Evolutionary conservation across 2,888 invertebrate species (phyloP), one percentile per base, ranked within the genome.

Genomic region (Idaea aversata): DNA sequence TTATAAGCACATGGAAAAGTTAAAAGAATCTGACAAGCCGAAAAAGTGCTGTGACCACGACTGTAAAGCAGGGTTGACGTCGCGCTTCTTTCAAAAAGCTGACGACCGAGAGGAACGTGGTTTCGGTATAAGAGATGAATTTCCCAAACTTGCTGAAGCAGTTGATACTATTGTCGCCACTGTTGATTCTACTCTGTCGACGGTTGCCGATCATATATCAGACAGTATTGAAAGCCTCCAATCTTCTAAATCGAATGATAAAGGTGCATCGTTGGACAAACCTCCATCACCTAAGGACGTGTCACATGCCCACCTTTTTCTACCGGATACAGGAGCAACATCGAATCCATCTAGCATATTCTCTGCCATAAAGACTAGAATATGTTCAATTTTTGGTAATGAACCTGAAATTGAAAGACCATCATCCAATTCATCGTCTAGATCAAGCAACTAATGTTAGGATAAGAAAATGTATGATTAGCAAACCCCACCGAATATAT

Each of bases 351-450:
- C 47, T 47, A 78, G 75, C 35, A 64, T 86, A 6, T 84, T 86
- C 58, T 68, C 77, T 38, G 63, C 75, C 0, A 76, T 85, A 38
- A 85, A 79, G 63, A 77, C 78, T 0, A 85, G 75, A 67, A 74
- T 86, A 47, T 79, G 69, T 60, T 80, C 85, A 0, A 78, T 86
- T 58, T 85, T 86, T 61, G 62, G 67, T 15, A 78, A 64, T 7
- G 74, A 74, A 34, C 67, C 64, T 15, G 65, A 67, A 57, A 60
- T 66, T 25, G 68, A 70, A 5, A 58, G 16, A 61, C 36, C 63
- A 4, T 35, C 62, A 61, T 47, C 69, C 57, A 6, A 62, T 59
- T 15, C 62, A 67, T 57, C 68, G 72, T 25, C 71, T 75, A 10
- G 71, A 67, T 58, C 76, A 75, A 4, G 71, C 71, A n/a, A 16